Evolutionary conservation across 2,888 invertebrate genomes (phyloP), one percentile per base, ranked within the genome.

Genomic region (Cyclophora albipunctata): DNA sequence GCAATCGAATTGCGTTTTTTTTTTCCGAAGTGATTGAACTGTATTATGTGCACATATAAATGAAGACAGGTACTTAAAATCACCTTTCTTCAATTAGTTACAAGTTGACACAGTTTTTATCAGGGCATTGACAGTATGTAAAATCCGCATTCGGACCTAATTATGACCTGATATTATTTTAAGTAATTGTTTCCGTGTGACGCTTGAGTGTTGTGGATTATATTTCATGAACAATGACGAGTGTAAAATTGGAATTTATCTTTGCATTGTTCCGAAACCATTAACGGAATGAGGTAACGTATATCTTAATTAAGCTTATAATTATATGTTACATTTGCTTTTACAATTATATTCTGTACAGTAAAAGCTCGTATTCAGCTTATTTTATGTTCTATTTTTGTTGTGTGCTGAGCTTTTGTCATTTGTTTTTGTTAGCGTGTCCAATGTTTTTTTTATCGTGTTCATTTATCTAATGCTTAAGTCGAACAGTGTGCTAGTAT

Each of bases 1-100:
- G 74, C 81, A 78, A 72, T 20, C 75, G 78, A 73, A 73, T 78
- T 69, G 79, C 74, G 70, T 81, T 82, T 81, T 80, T 81, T 82
- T 79, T 75, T 74, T 71, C 42, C 68, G 62, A 77, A 75, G 83
- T 85, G 82, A 78, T 78, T 76, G 67, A 68, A 20, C 20, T 68
- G 69, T 73, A 75, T 78, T 78, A 79, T 84, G 79, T 42, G 75
- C 64, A 71, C 68, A 66, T 61, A 73, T 66, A 69, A 64, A 66
- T 72, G 73, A 73, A 72, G 73, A 73, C 66, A 54, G 69, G 20
- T 20, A 20, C 20, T 20, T 20, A 20, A 20, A 20, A 20, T 20
- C 20, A 20, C 20, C 20, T 20, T 20, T 20, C 20, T 20, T 20
- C 20, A 20, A 20, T 20, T 20, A 20, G 20, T 20, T 20, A 20